Percentiles rank a stretch among this genome's conserved stretches.
These are phyloP conservation scores for Onchidella celtica DNA, from an alignment of 2,888 invertebrate genomes.

Conservation along the genomic window DNA sequence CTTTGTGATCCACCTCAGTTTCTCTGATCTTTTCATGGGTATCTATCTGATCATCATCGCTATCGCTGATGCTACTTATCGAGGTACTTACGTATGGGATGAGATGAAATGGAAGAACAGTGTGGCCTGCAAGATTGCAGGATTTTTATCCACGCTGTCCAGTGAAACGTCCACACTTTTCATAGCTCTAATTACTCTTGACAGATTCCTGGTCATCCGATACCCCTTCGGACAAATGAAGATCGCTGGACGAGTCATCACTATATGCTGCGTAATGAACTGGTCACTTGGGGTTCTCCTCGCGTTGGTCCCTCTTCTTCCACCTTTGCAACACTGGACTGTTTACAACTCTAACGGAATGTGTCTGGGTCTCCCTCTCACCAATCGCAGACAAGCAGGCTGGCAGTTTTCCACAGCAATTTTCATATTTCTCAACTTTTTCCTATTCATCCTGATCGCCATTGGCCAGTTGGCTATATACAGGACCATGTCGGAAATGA, in stretches of 20 bases:
- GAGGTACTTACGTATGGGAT: constrained; percentile 60
- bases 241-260: neutral
- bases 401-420: constrained; percentile 77
- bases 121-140: constrained; percentile 60
- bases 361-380: constrained; percentile 77
- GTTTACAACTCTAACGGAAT: constrained; percentile 62
- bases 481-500: constrained; percentile 55
- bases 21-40: constrained; percentile 64
- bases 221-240: constrained; percentile 81
- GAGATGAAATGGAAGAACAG: constrained; percentile 61
- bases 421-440: constrained; percentile 74
- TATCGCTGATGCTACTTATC: constrained; percentile 57
- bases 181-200: constrained; percentile 84
- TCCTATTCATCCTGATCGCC: constrained; percentile 73
- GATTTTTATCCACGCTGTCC: constrained; percentile 75
- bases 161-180: constrained; percentile 85
- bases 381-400: constrained; percentile 72
- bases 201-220: constrained; percentile 84
- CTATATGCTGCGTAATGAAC: neutral
- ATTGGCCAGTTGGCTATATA: constrained; percentile 75
- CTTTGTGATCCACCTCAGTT: constrained; percentile 57
- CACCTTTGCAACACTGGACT: constrained; percentile 40
- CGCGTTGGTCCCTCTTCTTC: constrained; percentile 71
- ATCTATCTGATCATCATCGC: constrained; percentile 61
- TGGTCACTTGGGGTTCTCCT: constrained; percentile 60